Conservation (phyloP, 2,797 vertebrate species). For the Natrix natrix region DNA sequence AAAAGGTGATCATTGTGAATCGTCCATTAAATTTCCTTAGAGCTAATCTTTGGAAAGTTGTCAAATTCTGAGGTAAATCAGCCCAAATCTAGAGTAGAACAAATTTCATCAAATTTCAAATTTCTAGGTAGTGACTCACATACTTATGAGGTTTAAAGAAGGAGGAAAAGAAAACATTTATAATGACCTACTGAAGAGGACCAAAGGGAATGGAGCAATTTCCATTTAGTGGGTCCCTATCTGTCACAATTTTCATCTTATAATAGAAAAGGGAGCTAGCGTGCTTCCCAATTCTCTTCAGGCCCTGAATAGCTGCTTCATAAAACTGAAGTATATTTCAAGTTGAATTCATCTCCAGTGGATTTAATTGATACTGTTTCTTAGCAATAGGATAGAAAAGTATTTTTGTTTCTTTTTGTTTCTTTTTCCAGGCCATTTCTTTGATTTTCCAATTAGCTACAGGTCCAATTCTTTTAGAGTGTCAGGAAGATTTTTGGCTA, state of each 20-base stretch:
- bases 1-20: background rate
- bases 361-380: background rate
- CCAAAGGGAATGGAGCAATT: background rate
- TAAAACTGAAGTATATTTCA: background rate
- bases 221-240: background rate
- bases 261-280: background rate
- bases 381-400: background rate
- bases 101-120: background rate
- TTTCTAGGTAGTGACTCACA: background rate
- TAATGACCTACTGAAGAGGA: background rate
- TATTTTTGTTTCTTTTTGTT: background rate
- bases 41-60: background rate
- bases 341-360: background rate
- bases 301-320: background rate
- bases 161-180: background rate
- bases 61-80: background rate
- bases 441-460: background rate
- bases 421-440: background rate
- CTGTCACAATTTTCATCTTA: background rate
- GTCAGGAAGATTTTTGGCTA: background rate
- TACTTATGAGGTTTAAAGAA: background rate
- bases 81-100: background rate
- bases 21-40: background rate
- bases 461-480: background rate
- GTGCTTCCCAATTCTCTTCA: background rate